Percentiles rank a stretch among this genome's conserved stretches.
Conservation (phyloP, 2,888 invertebrate genomes). For the Ichneumoninae sp. region DNA sequence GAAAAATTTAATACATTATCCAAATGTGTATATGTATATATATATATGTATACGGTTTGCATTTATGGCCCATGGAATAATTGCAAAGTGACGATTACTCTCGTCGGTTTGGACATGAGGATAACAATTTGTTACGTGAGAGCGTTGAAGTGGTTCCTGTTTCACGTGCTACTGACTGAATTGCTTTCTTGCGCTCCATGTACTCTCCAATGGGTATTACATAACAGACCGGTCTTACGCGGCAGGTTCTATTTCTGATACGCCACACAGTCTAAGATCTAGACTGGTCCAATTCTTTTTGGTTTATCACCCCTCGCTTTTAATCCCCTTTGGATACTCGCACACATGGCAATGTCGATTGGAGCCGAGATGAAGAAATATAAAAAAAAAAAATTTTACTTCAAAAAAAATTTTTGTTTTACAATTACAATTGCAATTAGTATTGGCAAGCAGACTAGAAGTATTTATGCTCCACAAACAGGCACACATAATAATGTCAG, state of each 20-base stretch:
- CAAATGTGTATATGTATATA: neutral
- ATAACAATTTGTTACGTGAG: neutral
- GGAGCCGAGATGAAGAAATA: neutral
- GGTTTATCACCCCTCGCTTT: conserved; percentile 28
- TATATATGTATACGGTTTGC: neutral
- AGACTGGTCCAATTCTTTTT: conserved; percentile 64
- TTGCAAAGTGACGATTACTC: neutral
- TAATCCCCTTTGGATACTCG: conserved; percentile 4
- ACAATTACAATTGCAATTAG: neutral
- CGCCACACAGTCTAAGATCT: conserved; percentile 71
- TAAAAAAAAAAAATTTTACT: neutral
- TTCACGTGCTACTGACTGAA: neutral
- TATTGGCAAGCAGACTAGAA: neutral
- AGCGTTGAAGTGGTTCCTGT: neutral
- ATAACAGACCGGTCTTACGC: conserved; percentile 75
- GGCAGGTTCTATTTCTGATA: conserved; percentile 80
- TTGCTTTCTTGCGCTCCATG: conserved; percentile 26
- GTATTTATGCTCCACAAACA: neutral
- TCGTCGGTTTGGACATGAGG: neutral
- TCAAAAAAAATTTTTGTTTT: neutral
- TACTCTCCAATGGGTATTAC: conserved; percentile 73
- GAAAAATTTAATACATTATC: neutral
- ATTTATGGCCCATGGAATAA: neutral
- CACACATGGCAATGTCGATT: neutral
- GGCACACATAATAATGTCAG: too few species aligned